Evolutionary conservation across 1,140 invertebrate genomes (phyloP), one percentile per base, ranked within the genome.

Genomic region (Philaenus spumarius): DNA sequence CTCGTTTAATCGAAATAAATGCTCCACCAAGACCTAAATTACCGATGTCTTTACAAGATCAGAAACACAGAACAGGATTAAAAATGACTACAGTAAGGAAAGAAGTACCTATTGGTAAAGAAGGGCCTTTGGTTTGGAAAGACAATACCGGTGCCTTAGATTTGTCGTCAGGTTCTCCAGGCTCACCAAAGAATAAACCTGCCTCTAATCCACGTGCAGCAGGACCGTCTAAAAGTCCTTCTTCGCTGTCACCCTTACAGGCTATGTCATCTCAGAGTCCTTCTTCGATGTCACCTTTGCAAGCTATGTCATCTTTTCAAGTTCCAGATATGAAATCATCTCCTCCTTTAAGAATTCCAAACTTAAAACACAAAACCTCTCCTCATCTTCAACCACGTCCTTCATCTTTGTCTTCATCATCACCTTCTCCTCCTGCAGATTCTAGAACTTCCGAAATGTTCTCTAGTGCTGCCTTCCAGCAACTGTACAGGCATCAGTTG

Each of bases 31-130:
- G 56, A 11, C 47, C 56, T 11, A 58, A 58, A 42, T 17, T 51
- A 1, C 42, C 30, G 1, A 7, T 37, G 1, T 19, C 24, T 9
- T 11, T 51, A 2, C 4, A 3, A 24, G 56, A 58, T 23, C 43
- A 12, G 19, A 58, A 58, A 30, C 56, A 50, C 6, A 58, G 40
- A 39, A 58, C 47, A n/a, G 55, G 55, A 7, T 20, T 57, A 11
- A 58, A 58, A n/a, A 58, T 58, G 56, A 58, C 56, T 6, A 58
- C 56, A n/a, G 47, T 58, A 3, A 35, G 56, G 20, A 58, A 58
- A 51, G 56, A 58, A 35, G 56, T 58, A 7, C 56, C 56, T 5
- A 58, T 58, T 1, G 56, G 56, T n/a, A 58, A 58, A 42, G 46
- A 58, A 30, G 47, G 15, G 24, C 34, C 56, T n/a, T 48, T 39